Conservation (phyloP, 2,888 invertebrate genomes). For the Tenthredo amoena region DNA sequence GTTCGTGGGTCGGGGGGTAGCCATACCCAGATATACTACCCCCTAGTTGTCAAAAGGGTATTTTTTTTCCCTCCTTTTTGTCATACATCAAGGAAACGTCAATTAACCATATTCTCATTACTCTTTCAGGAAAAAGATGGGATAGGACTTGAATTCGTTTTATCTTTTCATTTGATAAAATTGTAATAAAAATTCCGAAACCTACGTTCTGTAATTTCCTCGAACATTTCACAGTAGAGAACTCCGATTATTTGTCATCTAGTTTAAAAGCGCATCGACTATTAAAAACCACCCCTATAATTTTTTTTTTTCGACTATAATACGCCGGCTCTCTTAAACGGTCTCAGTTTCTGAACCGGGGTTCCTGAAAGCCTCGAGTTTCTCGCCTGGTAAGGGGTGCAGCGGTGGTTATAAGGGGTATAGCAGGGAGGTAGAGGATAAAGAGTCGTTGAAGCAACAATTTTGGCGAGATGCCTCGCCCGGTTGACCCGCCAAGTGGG, state of each 20-base stretch:
- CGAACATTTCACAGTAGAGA: too few species aligned
- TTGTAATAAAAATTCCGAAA: background rate
- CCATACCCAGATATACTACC: background rate
- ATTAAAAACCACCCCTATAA: background rate
- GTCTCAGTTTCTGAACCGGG: conserved; percentile 42
- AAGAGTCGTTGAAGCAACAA: conserved; percentile 58
- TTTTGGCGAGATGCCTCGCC: conserved; percentile 57
- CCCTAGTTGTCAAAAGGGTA: background rate
- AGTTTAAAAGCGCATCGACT: background rate
- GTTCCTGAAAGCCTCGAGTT: background rate
- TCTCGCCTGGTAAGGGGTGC: background rate
- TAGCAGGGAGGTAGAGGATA: conserved; percentile 38
- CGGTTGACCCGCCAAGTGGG: conserved; percentile 59
- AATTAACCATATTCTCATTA: background rate
- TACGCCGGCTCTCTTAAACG: conserved; percentile 22
- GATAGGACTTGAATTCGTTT: background rate
- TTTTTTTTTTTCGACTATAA: background rate
- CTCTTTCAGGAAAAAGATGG: background rate
- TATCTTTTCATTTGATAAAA: background rate
- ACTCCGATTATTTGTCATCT: background rate
- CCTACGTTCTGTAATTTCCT: background rate
- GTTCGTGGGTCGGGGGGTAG: background rate
- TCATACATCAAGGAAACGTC: background rate
- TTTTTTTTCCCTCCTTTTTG: background rate
- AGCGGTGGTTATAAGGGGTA: background rate